Evolutionary conservation across 2,797 vertebrate genomes (phyloP).

Genomic region (Hafferia zeledoni): DNA sequence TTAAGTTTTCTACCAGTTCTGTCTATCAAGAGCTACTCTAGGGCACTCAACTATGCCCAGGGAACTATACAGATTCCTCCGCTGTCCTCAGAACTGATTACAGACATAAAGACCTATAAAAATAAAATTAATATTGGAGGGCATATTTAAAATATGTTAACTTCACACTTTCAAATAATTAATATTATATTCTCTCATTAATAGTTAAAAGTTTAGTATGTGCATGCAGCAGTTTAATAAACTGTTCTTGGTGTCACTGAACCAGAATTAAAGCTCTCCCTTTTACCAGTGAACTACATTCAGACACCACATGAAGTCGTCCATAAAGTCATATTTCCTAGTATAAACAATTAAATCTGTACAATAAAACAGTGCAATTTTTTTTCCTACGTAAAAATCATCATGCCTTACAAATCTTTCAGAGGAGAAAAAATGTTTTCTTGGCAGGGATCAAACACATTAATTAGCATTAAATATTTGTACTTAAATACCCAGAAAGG

Average conservation of each 20-base stretch:
- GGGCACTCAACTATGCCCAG: accelerated
- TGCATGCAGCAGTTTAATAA: background rate
- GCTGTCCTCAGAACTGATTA: background rate
- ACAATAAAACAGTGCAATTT: background rate
- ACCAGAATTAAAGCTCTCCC: background rate
- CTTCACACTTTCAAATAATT: background rate
- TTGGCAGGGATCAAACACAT: background rate
- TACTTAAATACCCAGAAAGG: background rate
- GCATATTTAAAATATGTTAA: background rate
- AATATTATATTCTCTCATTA: background rate
- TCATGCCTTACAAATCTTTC: background rate
- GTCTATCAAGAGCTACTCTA: background rate
- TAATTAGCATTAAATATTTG: background rate
- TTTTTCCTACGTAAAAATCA: background rate
- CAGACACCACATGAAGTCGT: background rate
- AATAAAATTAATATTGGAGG: background rate
- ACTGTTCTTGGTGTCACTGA: background rate
- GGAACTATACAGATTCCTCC: background rate
- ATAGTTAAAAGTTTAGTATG: background rate
- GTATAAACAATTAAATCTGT: background rate
- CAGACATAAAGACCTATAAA: background rate
- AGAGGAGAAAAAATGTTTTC: background rate
- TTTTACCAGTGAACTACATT: background rate
- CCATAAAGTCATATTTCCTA: background rate
- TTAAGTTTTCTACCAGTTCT: background rate